A percentile compares a stretch with the other conserved stretches of the same genome.
Evolutionary conservation across 2,797 vertebrate species (phyloP).

Genomic region (Clamator glandarius): DNA sequence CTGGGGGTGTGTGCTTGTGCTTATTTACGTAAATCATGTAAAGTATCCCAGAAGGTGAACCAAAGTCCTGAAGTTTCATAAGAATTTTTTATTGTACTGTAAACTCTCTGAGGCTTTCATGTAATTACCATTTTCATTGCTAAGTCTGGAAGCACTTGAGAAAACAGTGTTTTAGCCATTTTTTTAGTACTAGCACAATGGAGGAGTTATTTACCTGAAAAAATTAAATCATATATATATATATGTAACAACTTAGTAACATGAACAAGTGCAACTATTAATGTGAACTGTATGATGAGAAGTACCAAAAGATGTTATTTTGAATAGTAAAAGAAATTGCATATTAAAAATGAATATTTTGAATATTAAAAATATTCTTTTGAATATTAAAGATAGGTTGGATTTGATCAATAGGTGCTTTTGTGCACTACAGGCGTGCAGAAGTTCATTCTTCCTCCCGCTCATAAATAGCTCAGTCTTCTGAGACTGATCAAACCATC

Average conservation of each 20-base stretch:
- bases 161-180: not conserved
- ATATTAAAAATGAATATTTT: no score
- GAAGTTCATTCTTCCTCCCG: not conserved
- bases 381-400: not conserved
- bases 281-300: not conserved
- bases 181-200: not conserved
- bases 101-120: not conserved
- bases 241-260: not conserved
- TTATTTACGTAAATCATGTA: not conserved
- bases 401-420: not conserved
- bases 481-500: not conserved
- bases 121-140: not conserved
- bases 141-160: not conserved
- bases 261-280: not conserved
- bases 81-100: not conserved
- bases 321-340: not conserved
- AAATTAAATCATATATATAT: not conserved
- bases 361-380: not conserved
- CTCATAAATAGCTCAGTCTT: not conserved
- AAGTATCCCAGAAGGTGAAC: not conserved
- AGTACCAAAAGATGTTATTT: not conserved
- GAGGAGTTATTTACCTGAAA: not conserved
- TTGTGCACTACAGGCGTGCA: not conserved
- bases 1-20: not conserved
- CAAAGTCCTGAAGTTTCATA: not conserved